These are phyloP conservation scores for Varanus komodoensis DNA, from an alignment of 2,113 vertebrate species.

Conservation along the genomic window DNA sequence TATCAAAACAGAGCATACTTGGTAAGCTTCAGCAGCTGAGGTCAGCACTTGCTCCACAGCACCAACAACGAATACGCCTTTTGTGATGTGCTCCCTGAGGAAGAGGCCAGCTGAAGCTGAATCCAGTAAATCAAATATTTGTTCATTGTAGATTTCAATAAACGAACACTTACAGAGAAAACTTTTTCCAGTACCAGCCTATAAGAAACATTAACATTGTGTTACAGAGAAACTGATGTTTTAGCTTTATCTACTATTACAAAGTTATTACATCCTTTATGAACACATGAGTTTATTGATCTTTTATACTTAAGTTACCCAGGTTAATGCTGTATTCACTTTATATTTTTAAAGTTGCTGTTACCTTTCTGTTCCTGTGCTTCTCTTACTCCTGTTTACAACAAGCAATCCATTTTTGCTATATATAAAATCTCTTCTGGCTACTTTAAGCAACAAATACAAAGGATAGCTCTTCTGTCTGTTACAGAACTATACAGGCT, in stretches of 20 bases:
- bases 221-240: neutral
- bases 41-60: constrained; percentile 90
- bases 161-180: constrained; percentile 98
- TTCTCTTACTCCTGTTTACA: neutral
- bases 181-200: constrained; percentile 88
- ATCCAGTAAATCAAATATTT: constrained; percentile 95
- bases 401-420: neutral
- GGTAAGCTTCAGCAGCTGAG: constrained; percentile 93
- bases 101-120: constrained; percentile 91
- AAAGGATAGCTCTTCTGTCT: neutral
- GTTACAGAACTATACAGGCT: neutral
- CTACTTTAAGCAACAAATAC: neutral
- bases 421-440: neutral
- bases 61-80: constrained; percentile 94
- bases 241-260: constrained; percentile 3
- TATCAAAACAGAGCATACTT: constrained; percentile 76
- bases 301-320: neutral
- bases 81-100: constrained; percentile 96
- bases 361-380: neutral
- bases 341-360: neutral
- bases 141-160: constrained; percentile 98
- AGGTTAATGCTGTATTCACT: constrained; percentile 12
- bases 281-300: neutral
- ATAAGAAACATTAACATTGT: constrained; percentile 50
- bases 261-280: neutral